Base-by-base conservation (phyloP, 1,140 invertebrate genomes). In the honey bee (Apis mellifera) region DNA sequence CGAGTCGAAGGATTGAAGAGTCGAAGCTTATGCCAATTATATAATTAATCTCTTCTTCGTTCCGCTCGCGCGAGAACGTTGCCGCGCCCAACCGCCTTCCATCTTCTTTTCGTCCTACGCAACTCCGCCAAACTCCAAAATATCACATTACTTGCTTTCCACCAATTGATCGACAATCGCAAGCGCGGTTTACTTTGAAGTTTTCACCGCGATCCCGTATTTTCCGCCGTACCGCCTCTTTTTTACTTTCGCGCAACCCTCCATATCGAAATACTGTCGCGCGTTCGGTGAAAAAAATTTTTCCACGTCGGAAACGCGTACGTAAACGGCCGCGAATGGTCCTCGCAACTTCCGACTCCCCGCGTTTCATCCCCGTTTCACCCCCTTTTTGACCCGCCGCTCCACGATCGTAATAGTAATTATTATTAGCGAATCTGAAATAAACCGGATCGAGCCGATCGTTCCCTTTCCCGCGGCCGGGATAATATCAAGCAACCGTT, bases 251-350 rank as follows among this genome's bases (percentile, higher is more conserved):
- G 2, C 32, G 50, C 52, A 57, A 72, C 19, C 23, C 23, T 11
- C 11, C 65, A 13, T 50, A 19, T 9, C 19, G 19, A 23, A 59
- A 70, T 13, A 52, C 17, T 48, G 21, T 23, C 48, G 48, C 42
- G 17, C 42, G 32, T 32, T 3, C 32, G 32, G 32, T 32, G 54
- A n/a, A 60, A 15, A 17, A 23, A 50, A 48, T 19, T 26, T 59
- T 73, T 73, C 7, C 71, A 17, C n/a, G 52, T 71, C 26, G 54
- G n/a, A 57, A 72, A 55, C 19, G 70, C 70, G 26, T 69, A 26
- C 32, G n/a, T n/a, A n/a, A n/a, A 3, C 32, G 32, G 23, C 19
- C 54, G 19, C 59, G 48, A 73, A 59, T 42, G 8, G 12, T n/a
- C 54, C 12, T 21, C 32, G 71, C 5, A 21, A 48, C 19, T 68